Base-by-base conservation (phyloP, 2,888 invertebrate species). In the Agrochola macilenta region DNA sequence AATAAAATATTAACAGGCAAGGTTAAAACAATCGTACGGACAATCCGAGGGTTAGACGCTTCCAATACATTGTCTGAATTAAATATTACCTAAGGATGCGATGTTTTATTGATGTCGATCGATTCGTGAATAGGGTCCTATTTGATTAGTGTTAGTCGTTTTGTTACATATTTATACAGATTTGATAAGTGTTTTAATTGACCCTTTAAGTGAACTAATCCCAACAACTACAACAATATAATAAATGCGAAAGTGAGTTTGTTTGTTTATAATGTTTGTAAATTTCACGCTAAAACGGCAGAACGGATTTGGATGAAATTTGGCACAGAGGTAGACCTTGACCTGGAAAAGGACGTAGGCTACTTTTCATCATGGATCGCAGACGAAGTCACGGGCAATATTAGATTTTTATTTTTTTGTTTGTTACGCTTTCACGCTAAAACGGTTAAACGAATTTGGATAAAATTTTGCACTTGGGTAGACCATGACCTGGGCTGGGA, bases 51-150 rank as follows among this genome's bases (percentile, higher is more conserved):
- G 71, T 61, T 39, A 58, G 57, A 35, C 26, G 57, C 35, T 26
- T 26, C 74, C 74, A 64, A 84, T 82, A 80, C 57, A 72, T 69
- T 64, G 49, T 71, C n/a, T 82, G 84, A 84, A 82, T 84, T 74
- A 82, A 71, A 82, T 84, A 82, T 84, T 26, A 60, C 26, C 57
- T 63, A 9, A 26, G 66, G 43, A 39, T 64, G 17, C 12, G 12
- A 60, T 82, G 84, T 79, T 74, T 83, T 84, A 82, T 74, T 70
- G 57, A 82, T 74, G 26, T 23, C 26, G n/a, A 70, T 83, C 69
- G 79, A 79, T 83, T 79, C 57, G 60, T 49, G 69, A 58, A 65
- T 52, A 66, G 49, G 46, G 65, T 5, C 57, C n/a, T 26, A 30
- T 78, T 72, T 78, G 63, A 63, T 79, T 64, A 58, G 57, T 58